These are phyloP conservation scores for Notolabrus celidotus DNA, from an alignment of 2,797 vertebrate species.

Conservation along the genomic window DNA sequence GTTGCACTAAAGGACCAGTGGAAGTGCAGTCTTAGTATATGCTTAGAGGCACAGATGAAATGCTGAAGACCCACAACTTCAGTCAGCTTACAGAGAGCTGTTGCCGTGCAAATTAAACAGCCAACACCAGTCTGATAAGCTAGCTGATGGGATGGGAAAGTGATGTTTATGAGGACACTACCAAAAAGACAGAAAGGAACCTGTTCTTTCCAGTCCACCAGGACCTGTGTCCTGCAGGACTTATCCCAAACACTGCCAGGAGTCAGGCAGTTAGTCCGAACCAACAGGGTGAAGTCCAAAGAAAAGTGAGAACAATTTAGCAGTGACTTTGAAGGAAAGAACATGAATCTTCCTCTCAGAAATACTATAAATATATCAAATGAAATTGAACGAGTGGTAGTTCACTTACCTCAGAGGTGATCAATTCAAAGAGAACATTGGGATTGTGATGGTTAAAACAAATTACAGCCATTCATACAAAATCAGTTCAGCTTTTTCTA, in stretches of 20 bases:
- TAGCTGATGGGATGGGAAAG: constrained; percentile 93
- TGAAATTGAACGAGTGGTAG: not conserved
- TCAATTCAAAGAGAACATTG: constrained; percentile 29
- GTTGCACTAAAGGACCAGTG: not conserved
- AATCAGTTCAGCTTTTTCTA: constrained; percentile 3
- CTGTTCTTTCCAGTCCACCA: constrained; percentile 5
- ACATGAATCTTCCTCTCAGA: not conserved
- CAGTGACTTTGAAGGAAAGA: not conserved
- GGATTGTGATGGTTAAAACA: not conserved
- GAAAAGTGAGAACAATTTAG: not conserved
- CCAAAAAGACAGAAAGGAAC: not conserved
- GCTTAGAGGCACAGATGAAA: constrained; percentile 46
- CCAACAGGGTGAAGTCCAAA: not conserved
- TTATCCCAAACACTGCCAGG: not conserved
- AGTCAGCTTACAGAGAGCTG: constrained; percentile 99
- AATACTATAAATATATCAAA: not conserved
- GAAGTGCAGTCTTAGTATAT: too few species aligned
- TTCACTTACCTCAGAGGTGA: constrained; percentile 76
- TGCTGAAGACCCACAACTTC: constrained; percentile 92
- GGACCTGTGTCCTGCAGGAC: not conserved
- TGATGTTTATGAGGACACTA: constrained; percentile 10
- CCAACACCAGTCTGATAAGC: constrained; percentile 99
- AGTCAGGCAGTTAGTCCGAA: not conserved
- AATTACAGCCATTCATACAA: not conserved
- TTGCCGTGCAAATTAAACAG: constrained; percentile 92